phyloP scores from a whole-genome alignment of 2,888 invertebrate species.

The Kryphioiulus occultus region DNA sequence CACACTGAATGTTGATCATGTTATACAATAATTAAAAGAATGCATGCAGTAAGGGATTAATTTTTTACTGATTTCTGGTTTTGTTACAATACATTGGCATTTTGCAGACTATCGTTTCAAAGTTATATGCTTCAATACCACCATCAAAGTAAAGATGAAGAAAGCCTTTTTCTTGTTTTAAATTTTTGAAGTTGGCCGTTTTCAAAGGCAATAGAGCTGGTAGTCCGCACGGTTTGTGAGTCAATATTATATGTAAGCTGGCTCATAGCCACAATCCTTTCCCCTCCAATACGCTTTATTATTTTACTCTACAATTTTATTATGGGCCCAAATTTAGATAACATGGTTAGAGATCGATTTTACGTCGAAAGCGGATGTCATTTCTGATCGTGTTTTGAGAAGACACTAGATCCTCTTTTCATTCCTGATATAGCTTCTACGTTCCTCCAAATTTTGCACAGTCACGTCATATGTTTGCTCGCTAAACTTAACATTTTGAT shows the following conservation, averaged over 20 bases:
- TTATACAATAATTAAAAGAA: too few relatives aligned
- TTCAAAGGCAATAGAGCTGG: neutral
- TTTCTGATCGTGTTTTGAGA: constrained; percentile 42
- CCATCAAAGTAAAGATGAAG: too few relatives aligned
- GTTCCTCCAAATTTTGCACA: neutral
- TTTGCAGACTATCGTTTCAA: too few relatives aligned
- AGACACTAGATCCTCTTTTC: constrained; percentile 32
- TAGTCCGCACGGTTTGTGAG: neutral
- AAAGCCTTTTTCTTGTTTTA: neutral
- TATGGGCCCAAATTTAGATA: constrained; percentile 34
- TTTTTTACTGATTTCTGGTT: too few relatives aligned
- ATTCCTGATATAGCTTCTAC: neutral
- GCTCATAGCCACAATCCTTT: constrained; percentile 13
- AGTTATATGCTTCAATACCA: too few relatives aligned
- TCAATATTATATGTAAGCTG: neutral
- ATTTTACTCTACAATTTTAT: constrained; percentile 35
- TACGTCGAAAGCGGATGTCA: constrained; percentile 46
- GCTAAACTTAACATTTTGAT: constrained; percentile 20
- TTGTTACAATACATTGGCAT: too few relatives aligned
- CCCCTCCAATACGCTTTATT: constrained; percentile 40
- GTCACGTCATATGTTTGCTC: constrained; percentile 38
- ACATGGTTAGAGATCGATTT: constrained; percentile 47
- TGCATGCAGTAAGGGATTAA: too few relatives aligned
- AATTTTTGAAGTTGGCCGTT: neutral
- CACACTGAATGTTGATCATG: too few relatives aligned